phyloP scores from a whole-genome alignment of 2,888 invertebrate genomes.

The Crematogaster levior region DNA sequence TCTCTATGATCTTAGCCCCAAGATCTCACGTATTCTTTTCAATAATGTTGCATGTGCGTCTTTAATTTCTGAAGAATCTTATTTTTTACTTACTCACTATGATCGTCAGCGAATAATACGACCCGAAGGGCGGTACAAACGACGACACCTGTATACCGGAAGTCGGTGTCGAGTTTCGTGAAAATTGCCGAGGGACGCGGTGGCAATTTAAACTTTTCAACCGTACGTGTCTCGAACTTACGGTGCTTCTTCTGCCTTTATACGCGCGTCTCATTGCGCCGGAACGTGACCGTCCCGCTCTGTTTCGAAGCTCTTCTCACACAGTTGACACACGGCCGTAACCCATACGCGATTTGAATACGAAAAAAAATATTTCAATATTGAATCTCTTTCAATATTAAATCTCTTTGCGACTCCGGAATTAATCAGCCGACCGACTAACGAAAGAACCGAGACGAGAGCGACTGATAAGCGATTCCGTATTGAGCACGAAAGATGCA shows the following conservation, averaged over 20 bases:
- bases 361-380: conserved; percentile 36
- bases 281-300: conserved; percentile 18
- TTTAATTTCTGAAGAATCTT: not conserved
- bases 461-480: conserved; percentile 21
- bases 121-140: conserved; percentile 7
- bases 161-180: conserved; percentile 19
- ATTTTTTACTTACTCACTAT: not conserved
- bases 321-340: not conserved
- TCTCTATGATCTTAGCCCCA: too few species aligned
- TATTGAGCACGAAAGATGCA: conserved; percentile 8
- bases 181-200: not conserved
- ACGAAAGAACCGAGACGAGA: conserved; percentile 3
- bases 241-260: not conserved
- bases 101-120: conserved; percentile 23
- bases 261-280: not conserved
- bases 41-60: not conserved
- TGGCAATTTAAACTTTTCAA: conserved; percentile 10
- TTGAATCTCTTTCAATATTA: conserved; percentile 17
- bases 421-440: conserved; percentile 35
- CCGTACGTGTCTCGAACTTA: not conserved
- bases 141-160: conserved; percentile 14
- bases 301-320: not conserved
- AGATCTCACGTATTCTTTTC: not conserved
- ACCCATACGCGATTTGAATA: conserved; percentile 34
- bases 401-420: not conserved